Base-by-base conservation (phyloP, 2,888 invertebrate species). In the Tetanocera ferruginea region DNA sequence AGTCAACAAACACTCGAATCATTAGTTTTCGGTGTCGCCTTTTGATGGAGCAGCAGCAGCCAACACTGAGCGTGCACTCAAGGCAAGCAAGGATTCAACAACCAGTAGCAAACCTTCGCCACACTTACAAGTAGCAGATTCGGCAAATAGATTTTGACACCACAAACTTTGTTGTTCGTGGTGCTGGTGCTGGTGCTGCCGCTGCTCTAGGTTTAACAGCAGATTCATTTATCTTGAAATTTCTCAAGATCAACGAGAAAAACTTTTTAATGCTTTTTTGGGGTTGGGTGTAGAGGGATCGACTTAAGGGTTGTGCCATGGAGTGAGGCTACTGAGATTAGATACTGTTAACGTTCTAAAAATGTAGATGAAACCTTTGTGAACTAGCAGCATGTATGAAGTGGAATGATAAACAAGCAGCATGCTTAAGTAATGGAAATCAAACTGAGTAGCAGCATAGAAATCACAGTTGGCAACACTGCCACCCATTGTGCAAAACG, bases 1-100 rank as follows among this genome's bases (percentile, higher is more conserved):
- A 80, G 78, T 78, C 81, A 81, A 80, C 81, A 80, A 77, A 69
- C 80, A 78, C 78, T 78, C 81, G 81, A 81, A 74, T 81, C 81
- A 81, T 81, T 81, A 81, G 81, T 81, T 81, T 80, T 79, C 78
- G 67, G 28, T 75, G 72, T 77, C 76, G 62, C 60, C 71, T 51
- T 28, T 64, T 76, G 60, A 76, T 69, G 67, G 49, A 67, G 37
- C 52, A 25, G 62, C 25, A 31, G 25, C 23, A 73, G n/a, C 28
- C 31, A 55, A n/a, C 60, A 49, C 64, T 23, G 43, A 57, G 70
- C 19, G 19, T 25, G 69, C 67, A 60, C 78, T 74, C 72, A 76
- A 76, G 73, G 73, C 66, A 76, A 74, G 49, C 73, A 70, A 62
- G 28, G 57, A 60, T 25, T 60, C 57, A 25, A 60, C 25, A 60